Evolutionary conservation across 2,888 invertebrate genomes (phyloP), one percentile per base, ranked within the genome.

Genomic region (Anticlea derivata): DNA sequence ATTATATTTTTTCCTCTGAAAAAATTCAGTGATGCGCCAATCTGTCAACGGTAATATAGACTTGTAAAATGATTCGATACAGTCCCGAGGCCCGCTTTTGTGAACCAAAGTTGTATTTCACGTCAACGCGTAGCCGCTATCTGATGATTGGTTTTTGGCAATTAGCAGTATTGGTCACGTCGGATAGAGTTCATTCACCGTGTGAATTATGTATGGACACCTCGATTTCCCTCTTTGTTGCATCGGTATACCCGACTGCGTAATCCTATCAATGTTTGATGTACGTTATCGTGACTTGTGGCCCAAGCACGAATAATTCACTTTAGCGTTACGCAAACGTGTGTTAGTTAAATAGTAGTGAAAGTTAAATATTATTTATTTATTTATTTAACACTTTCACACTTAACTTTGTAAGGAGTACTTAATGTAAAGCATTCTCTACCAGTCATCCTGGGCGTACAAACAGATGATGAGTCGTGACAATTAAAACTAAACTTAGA

Each of bases 61-160:
- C 48, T 44, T 22, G 35, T 52, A 49, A 51, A 46, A 53, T 54
- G 50, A 55, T 55, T 53, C 53, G 58, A 55, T 60, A 55, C 55
- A 60, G 49, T 60, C 55, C 40, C 50, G 40, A 44, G 45, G 33
- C 57, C 59, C 65, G 81, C 81, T 80, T 81, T 85, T 84, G 86
- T 84, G 31, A 80, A 83, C 83, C 78, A 80, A 86, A 86, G 86
- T 83, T 81, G 85, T 88, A 87, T 87, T 86, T 89, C 88, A 89
- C 78, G 75, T 75, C 75, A 78, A 81, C 81, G 86, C 80, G 79
- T 74, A 75, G 75, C 71, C 86, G 87, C 89, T 90, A 90, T 90
- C 90, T 90, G 90, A 90, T 90, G 90, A 90, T 90, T 90, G 90
- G 88, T 90, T 90, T 90, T 90, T 90, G 90, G 89, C 89, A 90